Evolutionary conservation across 1,140 invertebrate species (phyloP).

Genomic region (Trichomalopsis sarcophagae): DNA sequence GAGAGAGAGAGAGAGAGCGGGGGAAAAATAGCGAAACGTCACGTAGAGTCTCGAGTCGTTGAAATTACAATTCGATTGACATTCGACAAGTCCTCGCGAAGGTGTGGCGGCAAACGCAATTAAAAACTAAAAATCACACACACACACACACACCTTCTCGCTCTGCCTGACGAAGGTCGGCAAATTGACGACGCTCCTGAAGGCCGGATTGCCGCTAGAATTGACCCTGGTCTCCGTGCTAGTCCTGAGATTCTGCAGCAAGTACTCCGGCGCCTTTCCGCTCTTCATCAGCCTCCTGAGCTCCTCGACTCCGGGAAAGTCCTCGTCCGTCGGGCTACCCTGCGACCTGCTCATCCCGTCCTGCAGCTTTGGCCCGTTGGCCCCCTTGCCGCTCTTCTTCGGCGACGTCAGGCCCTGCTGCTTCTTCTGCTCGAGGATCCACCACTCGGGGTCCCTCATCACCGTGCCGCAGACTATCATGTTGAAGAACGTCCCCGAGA

Average conservation of each 20-base stretch:
- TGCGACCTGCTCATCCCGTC: not conserved
- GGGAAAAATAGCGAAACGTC: not conserved
- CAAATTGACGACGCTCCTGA: conserved; percentile 82
- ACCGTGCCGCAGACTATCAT: conserved; percentile 90
- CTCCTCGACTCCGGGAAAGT: conserved; percentile 80
- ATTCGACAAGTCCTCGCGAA: no score
- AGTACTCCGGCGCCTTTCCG: conserved; percentile 80
- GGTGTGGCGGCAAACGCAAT: no score
- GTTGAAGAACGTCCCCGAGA: conserved; percentile 86
- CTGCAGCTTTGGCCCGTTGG: not conserved
- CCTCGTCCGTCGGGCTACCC: conserved; percentile 67
- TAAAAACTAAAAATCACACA: not conserved
- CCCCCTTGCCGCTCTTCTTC: conserved; percentile 62
- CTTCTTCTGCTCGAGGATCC: conserved; percentile 79
- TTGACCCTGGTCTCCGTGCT: conserved; percentile 68
- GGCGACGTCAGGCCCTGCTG: conserved; percentile 55
- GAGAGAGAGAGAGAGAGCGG: not conserved
- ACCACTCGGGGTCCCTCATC: conserved; percentile 91
- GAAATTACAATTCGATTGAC: no score
- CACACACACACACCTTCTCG: conserved; percentile 76
- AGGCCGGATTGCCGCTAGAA: conserved; percentile 66
- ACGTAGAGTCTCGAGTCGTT: not conserved
- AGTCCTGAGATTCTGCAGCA: conserved; percentile 80
- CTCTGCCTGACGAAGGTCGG: conserved; percentile 83
- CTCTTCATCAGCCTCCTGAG: conserved; percentile 80